Evolutionary conservation across 2,888 invertebrate genomes (phyloP), one percentile per base, ranked within the genome.

Genomic region (Macrophya alboannulata): DNA sequence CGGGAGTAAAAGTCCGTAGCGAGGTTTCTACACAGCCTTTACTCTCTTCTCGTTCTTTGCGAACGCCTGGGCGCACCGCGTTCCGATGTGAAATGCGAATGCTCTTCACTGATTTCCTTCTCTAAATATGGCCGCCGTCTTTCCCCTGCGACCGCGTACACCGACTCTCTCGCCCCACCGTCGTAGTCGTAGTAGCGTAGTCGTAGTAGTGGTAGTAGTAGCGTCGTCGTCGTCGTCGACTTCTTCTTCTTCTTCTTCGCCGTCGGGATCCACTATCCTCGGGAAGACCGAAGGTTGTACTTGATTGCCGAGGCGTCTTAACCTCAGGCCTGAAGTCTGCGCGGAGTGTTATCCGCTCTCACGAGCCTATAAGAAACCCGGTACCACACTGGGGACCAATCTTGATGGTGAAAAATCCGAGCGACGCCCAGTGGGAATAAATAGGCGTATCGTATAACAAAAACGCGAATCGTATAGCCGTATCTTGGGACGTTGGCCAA

Each of bases 271-370:
- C 88, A 88, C 84, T 40, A 86, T 86, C 76, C 88, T 86, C 88
- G 88, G 37, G 87, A 85, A 87, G 92, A 91, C 91, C 91, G 92
- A 91, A 92, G 93, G 93, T 93, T 93, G 93, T 93, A 93, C 93
- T 93, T 93, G 93, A 93, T 93, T 93, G 93, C 93, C 92, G 90
- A 92, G 92, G 93, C 93, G 92, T 93, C 93, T 93, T 93, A 93
- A 93, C 93, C 93, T 92, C 93, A 86, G 72, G 74, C 85, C 76
- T 68, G 21, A 12, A 86, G 87, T 92, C 92, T 92, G 91, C 92
- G 92, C 91, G 92, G 92, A 92, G 88, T 88, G 79, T 25, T 21
- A 31, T 55, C 59, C 62, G 21, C 62, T 17, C 76, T n/a, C 43
- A 17, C n/a, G 86, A 84, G 87, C 92, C 92, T 90, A 91, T 90